These are phyloP conservation scores for Thecophora atra DNA, from an alignment of 2,888 invertebrate genomes.

Conservation along the genomic window DNA sequence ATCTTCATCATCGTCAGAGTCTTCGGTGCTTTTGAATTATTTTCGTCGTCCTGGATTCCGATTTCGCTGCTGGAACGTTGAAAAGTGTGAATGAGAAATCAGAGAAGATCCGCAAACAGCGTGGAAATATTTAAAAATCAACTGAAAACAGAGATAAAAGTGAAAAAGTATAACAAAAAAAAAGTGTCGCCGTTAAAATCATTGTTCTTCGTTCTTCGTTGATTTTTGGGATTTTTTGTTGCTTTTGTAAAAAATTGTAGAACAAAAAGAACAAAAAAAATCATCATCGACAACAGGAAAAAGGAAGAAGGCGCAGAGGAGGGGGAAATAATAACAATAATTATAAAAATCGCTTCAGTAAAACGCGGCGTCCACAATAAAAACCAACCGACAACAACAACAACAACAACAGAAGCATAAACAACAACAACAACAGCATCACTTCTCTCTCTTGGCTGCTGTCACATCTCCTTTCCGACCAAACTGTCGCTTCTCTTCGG, in stretches of 20 bases:
- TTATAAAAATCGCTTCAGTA: not conserved
- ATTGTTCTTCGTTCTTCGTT: too few relatives aligned
- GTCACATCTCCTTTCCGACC: not conserved
- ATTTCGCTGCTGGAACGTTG: conserved; percentile 7
- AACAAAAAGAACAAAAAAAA: conserved; percentile 9
- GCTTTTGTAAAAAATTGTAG: not conserved
- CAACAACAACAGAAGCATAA: not conserved
- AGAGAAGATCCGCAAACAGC: too few relatives aligned
- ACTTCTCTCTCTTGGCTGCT: not conserved
- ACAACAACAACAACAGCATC: not conserved
- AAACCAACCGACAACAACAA: not conserved
- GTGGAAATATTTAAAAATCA: conserved; percentile 21
- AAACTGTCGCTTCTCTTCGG: conserved; percentile 31
- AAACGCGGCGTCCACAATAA: not conserved
- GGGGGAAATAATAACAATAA: conserved; percentile 14
- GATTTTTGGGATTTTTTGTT: not conserved
- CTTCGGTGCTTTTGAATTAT: conserved; percentile 56
- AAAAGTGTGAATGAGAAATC: conserved; percentile 23
- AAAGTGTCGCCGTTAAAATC: conserved; percentile 15
- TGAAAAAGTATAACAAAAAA: conserved; percentile 26
- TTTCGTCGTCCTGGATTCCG: conserved; percentile 43
- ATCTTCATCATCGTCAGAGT: too few relatives aligned
- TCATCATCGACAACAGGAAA: not conserved
- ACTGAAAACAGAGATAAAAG: conserved; percentile 17
- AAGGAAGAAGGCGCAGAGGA: not conserved